These are phyloP conservation scores for Diadema setosum DNA, from an alignment of 35 echinoderm and acorn worm genomes.

Conservation along the genomic window DNA sequence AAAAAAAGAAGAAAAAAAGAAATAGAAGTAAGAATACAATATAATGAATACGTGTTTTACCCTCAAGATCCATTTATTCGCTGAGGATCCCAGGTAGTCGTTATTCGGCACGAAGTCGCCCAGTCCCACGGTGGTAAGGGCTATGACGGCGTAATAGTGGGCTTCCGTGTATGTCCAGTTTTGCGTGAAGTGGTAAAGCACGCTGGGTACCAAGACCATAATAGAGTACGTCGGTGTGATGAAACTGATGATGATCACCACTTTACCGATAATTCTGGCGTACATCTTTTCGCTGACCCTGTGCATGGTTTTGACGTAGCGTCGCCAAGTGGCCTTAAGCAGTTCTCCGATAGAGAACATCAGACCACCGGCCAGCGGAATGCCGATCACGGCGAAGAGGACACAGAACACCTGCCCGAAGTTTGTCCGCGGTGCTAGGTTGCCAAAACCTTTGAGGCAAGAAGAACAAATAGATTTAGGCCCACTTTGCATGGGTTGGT, in stretches of 20 bases:
- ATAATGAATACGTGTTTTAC: neutral
- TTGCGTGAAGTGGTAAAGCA: constrained; percentile 27
- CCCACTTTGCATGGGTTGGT: too few relatives aligned
- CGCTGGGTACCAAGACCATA: constrained; percentile 19
- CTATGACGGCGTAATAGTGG: constrained; percentile 58
- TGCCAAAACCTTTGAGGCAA: neutral
- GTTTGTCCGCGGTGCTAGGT: neutral
- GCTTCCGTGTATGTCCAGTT: constrained; percentile 40
- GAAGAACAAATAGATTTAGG: too few relatives aligned
- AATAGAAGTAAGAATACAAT: neutral
- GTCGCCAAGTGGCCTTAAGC: neutral
- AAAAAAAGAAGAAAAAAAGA: neutral
- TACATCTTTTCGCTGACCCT: neutral
- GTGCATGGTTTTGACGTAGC: neutral
- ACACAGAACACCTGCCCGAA: neutral
- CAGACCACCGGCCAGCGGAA: neutral
- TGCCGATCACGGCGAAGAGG: neutral
- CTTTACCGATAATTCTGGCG: neutral
- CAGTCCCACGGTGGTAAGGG: constrained; percentile 64
- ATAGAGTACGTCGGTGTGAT: neutral
- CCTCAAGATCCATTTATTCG: neutral
- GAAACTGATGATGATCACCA: neutral
- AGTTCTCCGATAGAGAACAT: neutral
- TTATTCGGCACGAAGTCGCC: neutral
- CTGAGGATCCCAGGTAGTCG: neutral